Percentiles rank a stretch among this genome's conserved stretches.
phyloP scores from a whole-genome alignment of 2,113 vertebrate genomes.

The Notothenia coriiceps region DNA sequence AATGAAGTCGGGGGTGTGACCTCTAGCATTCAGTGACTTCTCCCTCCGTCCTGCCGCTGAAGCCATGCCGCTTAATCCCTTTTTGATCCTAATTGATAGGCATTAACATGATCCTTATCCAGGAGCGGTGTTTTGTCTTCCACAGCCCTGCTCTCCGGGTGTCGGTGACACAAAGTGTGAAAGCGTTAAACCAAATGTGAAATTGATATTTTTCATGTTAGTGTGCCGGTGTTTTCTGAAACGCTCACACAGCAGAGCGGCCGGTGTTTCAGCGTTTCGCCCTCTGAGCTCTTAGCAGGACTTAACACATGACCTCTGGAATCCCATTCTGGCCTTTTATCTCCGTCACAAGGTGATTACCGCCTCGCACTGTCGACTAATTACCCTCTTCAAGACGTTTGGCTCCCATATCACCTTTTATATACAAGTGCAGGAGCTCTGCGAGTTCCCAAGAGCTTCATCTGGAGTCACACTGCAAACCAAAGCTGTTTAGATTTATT shows the following conservation, averaged over 20 bases:
- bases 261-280: constrained; percentile 57
- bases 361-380: constrained; percentile 70
- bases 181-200: constrained; percentile 84
- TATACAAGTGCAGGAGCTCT: constrained; percentile 27
- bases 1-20: constrained; percentile 84
- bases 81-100: constrained; percentile 86
- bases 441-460: constrained; percentile 3
- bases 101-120: constrained; percentile 84
- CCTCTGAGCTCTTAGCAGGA: constrained; percentile 79
- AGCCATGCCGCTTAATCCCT: constrained; percentile 83
- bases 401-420: constrained; percentile 30
- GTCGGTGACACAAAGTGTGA: constrained; percentile 83
- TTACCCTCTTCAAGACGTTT: constrained; percentile 72
- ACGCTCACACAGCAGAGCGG: constrained; percentile 64
- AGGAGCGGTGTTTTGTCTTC: constrained; percentile 83
- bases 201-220: constrained; percentile 84
- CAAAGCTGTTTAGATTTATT: too few species aligned
- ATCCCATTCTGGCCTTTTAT: constrained; percentile 75
- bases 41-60: constrained; percentile 74
- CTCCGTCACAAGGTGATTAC: constrained; percentile 63
- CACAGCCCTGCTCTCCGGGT: constrained; percentile 74
- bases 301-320: constrained; percentile 79
- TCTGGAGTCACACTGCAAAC: neutral
- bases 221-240: constrained; percentile 69
- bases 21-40: constrained; percentile 80